Base-by-base conservation (phyloP, 2,888 invertebrate species). In the Neoaliturus tenellus region DNA sequence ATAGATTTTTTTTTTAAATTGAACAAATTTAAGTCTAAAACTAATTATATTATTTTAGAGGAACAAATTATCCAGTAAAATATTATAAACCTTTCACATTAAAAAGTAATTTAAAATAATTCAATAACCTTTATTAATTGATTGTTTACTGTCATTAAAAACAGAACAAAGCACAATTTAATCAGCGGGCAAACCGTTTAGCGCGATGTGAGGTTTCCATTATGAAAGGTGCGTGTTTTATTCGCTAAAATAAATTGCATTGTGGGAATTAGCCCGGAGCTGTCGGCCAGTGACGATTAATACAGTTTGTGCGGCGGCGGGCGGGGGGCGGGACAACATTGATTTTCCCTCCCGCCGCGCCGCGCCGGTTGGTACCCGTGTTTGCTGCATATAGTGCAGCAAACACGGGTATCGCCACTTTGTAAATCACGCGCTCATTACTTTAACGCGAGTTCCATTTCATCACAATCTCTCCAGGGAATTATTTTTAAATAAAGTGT, bases 211-310 rank as follows among this genome's bases (percentile, higher is more conserved):
- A 55, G 25, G 6, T 55, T 55, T 55, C 62, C 62, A 31, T 28
- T 28, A 62, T 62, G 31, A 62, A 28, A 62, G 62, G 28, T 62
- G 8, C 62, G 62, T 8, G 62, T 62, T 62, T 62, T 62, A 62
- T 28, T 62, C 31, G 62, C 62, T 62, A 62, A 62, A 62, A 62
- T 62, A 62, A 62, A 62, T 62, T 62, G 62, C 62, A 62, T 31
- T 62, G 28, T 28, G 62, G 62, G 62, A 62, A 62, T 62, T 62
- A 62, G 14, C 62, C 31, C 1, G 14, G 28, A 31, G 62, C 62
- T 55, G 51, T 20, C 51, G 51, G 51, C 51, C 51, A 51, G 20
- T 51, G 62, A 62, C 62, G 62, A 62, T 62, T 62, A 55, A 62
- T 62, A 62, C 62, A 62, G 62, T 62, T 28, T 62, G 62, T 31